Base-by-base conservation (phyloP, 2,888 invertebrate genomes). In the Cerastis leucographa region DNA sequence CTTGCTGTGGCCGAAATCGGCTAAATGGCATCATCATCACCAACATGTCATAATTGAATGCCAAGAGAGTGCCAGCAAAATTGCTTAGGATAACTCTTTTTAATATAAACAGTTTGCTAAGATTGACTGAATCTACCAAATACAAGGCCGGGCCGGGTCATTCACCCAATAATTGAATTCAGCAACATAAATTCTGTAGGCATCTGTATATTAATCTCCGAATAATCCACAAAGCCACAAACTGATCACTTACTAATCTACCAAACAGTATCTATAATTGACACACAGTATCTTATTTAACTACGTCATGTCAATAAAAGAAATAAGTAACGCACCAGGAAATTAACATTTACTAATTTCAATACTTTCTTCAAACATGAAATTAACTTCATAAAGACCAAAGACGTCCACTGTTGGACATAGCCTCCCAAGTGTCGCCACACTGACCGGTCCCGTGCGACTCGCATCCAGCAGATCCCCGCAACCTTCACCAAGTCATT, bases 181-280 rank as follows among this genome's bases (percentile, higher is more conserved):
- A 29, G 4, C 7, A 0, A 70, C 65, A 59, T 54, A 42, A 25
- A 66, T 61, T 14, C 42, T 25, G 54, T 59, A 46, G 29, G 51
- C 7, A 68, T 35, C 12, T 42, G 17, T 8, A 56, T 56, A 66
- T 82, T 54, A 76, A 76, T 76, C 44, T 42, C 4, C 8, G 5
- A 40, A 40, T 82, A 76, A 82, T 76, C 69, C 76, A 29, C 51
- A 61, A 69, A 70, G 2, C 76, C 66, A 61, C 66, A 42, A 51
- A 29, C 25, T 66, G 46, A 54, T 76, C 65, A 66, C 54, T 59
- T 59, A 44, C 19, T 35, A 6, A 22, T 9, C 6, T 8, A 44
- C 64, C 59, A 44, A 9, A 17, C 14, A 51, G 29, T 22, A 22
- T 22, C 46, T 1, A 17, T 2, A 67, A 42, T 56, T 73, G 19